Evolutionary conservation across 2,797 vertebrate species (phyloP).

Genomic region (Erethizon dorsatum): DNA sequence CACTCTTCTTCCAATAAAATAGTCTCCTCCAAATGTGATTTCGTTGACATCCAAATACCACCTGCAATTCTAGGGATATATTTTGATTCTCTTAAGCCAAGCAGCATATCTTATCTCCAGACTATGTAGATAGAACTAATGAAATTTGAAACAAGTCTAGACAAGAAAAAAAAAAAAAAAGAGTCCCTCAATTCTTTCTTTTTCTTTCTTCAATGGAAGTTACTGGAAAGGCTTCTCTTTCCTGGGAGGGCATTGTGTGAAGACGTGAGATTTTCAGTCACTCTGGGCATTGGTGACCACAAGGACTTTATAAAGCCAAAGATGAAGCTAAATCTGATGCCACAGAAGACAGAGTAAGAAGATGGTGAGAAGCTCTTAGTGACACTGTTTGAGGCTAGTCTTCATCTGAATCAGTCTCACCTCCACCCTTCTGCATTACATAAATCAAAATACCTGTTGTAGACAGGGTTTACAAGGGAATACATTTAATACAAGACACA

Average conservation of each 20-base stretch:
- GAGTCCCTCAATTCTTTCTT: background rate
- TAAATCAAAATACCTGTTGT: background rate
- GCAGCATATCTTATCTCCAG: background rate
- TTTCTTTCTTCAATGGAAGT: background rate
- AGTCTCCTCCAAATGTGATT: background rate
- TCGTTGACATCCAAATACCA: background rate
- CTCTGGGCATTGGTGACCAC: background rate
- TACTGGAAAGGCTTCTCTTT: background rate
- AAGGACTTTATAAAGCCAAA: background rate
- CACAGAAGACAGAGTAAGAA: background rate
- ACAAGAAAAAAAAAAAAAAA: background rate
- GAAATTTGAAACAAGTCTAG: background rate
- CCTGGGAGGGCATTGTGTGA: background rate
- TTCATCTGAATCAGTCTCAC: background rate
- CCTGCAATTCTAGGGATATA: background rate
- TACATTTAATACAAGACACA: background rate
- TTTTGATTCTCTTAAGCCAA: background rate
- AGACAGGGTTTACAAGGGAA: background rate
- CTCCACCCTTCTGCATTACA: background rate
- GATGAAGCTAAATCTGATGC: background rate
- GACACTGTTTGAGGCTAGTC: background rate
- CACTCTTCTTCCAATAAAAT: slow-evolving; percentile 17
- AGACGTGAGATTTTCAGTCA: background rate
- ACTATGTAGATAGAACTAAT: background rate
- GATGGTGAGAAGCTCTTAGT: background rate